Evolutionary conservation across 2,797 vertebrate genomes (phyloP).

Genomic region (Buphagus erythrorhynchus): DNA sequence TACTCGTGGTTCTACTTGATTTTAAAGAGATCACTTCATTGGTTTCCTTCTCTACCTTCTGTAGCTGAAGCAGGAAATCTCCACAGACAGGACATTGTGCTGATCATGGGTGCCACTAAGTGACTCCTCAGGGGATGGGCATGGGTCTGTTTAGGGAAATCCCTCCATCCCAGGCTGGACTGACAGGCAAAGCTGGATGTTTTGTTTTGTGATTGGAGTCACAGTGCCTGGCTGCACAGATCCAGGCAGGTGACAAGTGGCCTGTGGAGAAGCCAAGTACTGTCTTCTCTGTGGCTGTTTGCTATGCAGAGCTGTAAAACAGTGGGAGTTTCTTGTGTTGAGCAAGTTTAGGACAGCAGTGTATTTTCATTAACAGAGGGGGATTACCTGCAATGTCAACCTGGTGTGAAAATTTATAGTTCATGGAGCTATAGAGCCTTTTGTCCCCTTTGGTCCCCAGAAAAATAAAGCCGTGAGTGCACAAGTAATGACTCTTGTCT

Average conservation of each 20-base stretch:
- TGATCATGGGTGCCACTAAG: not conserved
- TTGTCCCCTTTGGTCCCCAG: not conserved
- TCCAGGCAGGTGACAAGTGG: not conserved
- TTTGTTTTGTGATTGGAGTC: too few species aligned
- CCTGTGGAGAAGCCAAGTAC: not conserved
- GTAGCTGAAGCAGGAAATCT: not conserved
- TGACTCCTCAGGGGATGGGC: not conserved
- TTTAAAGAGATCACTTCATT: not conserved
- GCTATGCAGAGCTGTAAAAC: not conserved
- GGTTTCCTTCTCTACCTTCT: not conserved
- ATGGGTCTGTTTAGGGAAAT: not conserved
- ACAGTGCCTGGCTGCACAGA: not conserved
- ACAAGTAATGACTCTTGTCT: not conserved
- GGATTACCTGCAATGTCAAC: not conserved
- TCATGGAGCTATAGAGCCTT: not conserved
- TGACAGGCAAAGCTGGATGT: not conserved
- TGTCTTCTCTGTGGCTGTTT: not conserved
- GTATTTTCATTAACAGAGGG: not conserved
- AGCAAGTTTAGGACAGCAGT: not conserved
- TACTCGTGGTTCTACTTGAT: not conserved
- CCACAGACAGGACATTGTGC: fast-evolving
- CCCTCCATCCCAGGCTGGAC: not conserved
- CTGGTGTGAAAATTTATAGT: not conserved
- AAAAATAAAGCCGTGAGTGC: fast-evolving
- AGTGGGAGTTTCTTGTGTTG: fast-evolving